Percentiles rank a stretch among this genome's conserved stretches.
Evolutionary conservation across 2,797 vertebrate species (phyloP).

Genomic region (Nannoperca australis): DNA sequence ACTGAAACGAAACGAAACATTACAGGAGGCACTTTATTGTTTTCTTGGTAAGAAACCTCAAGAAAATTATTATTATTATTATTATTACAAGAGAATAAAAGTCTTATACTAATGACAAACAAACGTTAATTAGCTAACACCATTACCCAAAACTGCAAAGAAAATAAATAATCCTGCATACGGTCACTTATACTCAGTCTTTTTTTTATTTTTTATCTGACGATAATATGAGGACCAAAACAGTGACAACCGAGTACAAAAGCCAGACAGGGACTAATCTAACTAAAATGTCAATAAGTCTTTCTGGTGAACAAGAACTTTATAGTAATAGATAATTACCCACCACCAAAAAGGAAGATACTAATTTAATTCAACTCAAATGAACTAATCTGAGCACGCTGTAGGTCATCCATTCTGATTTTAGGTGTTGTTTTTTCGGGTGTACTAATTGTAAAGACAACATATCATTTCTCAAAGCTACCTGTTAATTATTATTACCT

Average conservation of each 20-base stretch:
- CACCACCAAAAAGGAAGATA: not conserved
- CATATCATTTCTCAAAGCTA: too few species aligned
- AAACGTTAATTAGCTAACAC: not conserved
- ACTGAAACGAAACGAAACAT: constrained; percentile 28
- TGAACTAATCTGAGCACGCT: not conserved
- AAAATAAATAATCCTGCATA: not conserved
- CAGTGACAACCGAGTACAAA: not conserved
- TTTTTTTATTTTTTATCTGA: not conserved
- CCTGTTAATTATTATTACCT: too few species aligned
- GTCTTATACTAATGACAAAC: not conserved
- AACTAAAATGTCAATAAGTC: not conserved
- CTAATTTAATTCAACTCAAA: not conserved
- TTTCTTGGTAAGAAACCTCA: too few species aligned
- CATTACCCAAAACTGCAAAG: not conserved
- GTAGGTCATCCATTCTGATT: not conserved
- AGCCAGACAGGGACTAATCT: not conserved
- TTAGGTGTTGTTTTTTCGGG: not conserved
- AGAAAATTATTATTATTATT: too few species aligned
- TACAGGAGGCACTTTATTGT: not conserved
- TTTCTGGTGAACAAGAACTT: not conserved
- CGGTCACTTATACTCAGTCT: not conserved
- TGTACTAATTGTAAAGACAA: too few species aligned
- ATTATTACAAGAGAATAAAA: not conserved
- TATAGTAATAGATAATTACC: not conserved
- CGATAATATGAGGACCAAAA: not conserved